Base-by-base conservation (phyloP, 2,888 invertebrate genomes). In the Drosophila prolongata region DNA sequence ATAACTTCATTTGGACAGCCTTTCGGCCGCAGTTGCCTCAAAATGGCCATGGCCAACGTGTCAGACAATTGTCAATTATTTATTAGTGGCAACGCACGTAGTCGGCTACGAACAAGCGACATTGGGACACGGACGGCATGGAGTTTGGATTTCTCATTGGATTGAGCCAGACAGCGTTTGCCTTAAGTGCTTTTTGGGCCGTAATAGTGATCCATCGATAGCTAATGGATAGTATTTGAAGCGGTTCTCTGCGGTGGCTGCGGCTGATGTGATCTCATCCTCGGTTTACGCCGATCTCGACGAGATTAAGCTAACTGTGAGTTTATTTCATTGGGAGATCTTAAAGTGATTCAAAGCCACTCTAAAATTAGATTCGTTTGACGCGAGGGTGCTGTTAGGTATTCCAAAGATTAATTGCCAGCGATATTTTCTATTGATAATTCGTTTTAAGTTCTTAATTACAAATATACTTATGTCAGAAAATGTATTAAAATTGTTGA, bases 1-100 rank as follows among this genome's bases (percentile, higher is more conserved):
- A 90, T 90, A 90, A 90, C 90, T 90, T 90, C 90, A 90, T 90
- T 90, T 90, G 84, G 91, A 86, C 88, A 83, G 77, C 86, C 71
- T 87, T 81, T 78, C 82, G 79, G 86, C 73, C 62, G 42, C 72
- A 55, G 54, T 84, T 80, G 88, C 78, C 83, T 88, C 86, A 88
- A 84, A 84, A 86, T 88, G 83, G 83, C 83, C 70, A 84, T 87
- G 71, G 80, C 87, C 86, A 84, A 84, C 83, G 83, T 84, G 83
- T 84, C 83, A 84, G 88, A 84, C 83, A 84, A 84, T 84, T 84
- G 83, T 84, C 83, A 84, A 84, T 84, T 84, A 84, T 84, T 84
- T 84, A 86, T 83, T 85, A 80, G 83, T 87, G 83, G 83, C 88
- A 84, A 88, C 88, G 83, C 83, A 84, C 83, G 88, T 88, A 80